phyloP scores from a whole-genome alignment of 2,888 invertebrate genomes.

The Mythimna ferrago region DNA sequence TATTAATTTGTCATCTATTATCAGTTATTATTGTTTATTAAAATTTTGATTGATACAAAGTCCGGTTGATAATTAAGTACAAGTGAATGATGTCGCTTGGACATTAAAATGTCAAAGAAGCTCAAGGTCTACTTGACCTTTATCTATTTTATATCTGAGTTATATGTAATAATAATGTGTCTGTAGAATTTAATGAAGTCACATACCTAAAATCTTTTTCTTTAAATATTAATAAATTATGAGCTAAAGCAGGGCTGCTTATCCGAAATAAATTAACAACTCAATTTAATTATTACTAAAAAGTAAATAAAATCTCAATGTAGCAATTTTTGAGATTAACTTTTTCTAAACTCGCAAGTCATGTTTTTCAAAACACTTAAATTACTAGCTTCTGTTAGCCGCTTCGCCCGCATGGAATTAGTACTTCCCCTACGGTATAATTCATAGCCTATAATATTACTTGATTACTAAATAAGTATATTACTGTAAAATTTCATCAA shows the following conservation, averaged over 20 bases:
- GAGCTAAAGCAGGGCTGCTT: not conserved
- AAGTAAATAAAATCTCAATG: not conserved
- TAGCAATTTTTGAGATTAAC: not conserved
- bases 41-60: constrained; percentile 20
- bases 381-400: no score
- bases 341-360: not conserved
- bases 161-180: not conserved
- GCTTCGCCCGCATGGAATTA: no score
- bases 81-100: constrained; percentile 11
- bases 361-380: not conserved
- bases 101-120: constrained; percentile 26
- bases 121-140: constrained; percentile 47
- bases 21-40: constrained; percentile 35
- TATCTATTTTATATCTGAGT: constrained; percentile 22
- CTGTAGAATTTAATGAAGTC: not conserved
- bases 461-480: no score
- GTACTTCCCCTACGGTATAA: no score
- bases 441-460: no score
- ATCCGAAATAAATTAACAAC: not conserved
- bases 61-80: constrained; percentile 37
- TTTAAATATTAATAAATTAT: not conserved
- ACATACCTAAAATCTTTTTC: not conserved
- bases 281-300: not conserved
- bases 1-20: constrained; percentile 20
- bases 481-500: no score